These are phyloP conservation scores for Paradisaea rubra DNA, from an alignment of 2,113 vertebrate species.

Conservation along the genomic window DNA sequence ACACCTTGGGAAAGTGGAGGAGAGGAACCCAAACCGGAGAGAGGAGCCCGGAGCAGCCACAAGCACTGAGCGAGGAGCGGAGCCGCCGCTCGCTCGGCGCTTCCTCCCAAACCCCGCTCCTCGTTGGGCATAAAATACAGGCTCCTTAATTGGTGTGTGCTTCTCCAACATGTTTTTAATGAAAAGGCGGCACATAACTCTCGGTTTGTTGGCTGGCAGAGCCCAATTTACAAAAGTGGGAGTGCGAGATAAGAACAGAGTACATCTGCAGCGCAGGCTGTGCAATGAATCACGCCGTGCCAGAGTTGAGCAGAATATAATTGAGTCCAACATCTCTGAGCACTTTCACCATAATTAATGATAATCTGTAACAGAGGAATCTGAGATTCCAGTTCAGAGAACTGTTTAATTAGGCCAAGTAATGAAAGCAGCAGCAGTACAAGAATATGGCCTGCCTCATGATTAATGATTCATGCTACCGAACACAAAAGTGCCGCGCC, in stretches of 20 bases:
- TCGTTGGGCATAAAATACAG: conserved; percentile 84
- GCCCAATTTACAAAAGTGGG: conserved; percentile 99
- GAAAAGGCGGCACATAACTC: conserved; percentile 98
- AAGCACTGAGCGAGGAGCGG: not conserved
- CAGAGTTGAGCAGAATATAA: conserved; percentile 99
- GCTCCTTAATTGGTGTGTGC: conserved; percentile 97
- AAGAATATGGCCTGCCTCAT: conserved; percentile 99
- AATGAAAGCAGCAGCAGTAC: conserved; percentile 99
- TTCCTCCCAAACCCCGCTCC: conserved; percentile 70
- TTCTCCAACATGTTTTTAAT: conserved; percentile 99
- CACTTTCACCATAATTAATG: conserved; percentile 99
- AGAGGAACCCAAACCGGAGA: not conserved
- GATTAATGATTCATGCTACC: conserved; percentile 99
- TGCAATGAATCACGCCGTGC: conserved; percentile 99
- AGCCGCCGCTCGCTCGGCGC: conserved; percentile 45
- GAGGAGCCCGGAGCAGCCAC: not conserved
- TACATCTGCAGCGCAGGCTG: conserved; percentile 90
- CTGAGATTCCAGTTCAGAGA: conserved; percentile 99
- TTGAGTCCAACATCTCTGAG: conserved; percentile 99
- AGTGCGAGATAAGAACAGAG: conserved; percentile 98
- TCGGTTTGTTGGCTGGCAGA: conserved; percentile 99
- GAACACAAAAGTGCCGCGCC: conserved; percentile 99
- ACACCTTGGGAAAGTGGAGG: accelerated
- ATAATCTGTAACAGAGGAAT: conserved; percentile 99
- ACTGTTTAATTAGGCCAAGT: conserved; percentile 99